Conservation (phyloP, 2,888 invertebrate genomes). For the Agrilus mali region DNA sequence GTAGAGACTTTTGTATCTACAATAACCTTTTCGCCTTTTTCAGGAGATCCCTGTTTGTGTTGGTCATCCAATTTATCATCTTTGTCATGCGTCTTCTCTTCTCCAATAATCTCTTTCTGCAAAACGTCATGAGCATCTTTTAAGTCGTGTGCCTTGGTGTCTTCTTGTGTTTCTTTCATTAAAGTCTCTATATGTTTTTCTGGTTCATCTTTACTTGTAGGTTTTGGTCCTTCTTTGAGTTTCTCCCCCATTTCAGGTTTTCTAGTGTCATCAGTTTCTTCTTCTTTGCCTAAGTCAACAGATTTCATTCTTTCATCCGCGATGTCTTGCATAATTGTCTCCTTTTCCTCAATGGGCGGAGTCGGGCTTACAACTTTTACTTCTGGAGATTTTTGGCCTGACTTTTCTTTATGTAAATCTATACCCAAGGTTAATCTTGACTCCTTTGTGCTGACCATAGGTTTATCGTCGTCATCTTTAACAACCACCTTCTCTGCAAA, state of each 20-base stretch:
- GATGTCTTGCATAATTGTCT: not conserved
- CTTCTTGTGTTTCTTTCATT: too few relatives aligned
- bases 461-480: conserved; percentile 3
- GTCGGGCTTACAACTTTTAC: too few relatives aligned
- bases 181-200: not conserved
- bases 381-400: too few relatives aligned
- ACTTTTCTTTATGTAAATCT: too few relatives aligned
- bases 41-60: not conserved
- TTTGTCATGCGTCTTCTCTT: conserved; percentile 2
- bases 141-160: too few relatives aligned
- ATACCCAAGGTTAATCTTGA: too few relatives aligned
- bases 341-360: not conserved
- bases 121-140: too few relatives aligned
- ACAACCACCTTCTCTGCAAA: not conserved
- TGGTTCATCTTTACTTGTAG: not conserved
- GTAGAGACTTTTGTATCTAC: not conserved
- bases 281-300: conserved; percentile 4
- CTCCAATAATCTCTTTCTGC: not conserved
- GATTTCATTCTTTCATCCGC: conserved; percentile 6
- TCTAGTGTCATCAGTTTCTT: not conserved
- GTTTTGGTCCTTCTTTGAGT: not conserved
- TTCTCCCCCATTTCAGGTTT: not conserved
- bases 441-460: too few relatives aligned
- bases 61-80: conserved; percentile 2
- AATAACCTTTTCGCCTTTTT: too few relatives aligned